Conservation (phyloP, 2,888 invertebrate species). For the Callyntrura guangdongensis region DNA sequence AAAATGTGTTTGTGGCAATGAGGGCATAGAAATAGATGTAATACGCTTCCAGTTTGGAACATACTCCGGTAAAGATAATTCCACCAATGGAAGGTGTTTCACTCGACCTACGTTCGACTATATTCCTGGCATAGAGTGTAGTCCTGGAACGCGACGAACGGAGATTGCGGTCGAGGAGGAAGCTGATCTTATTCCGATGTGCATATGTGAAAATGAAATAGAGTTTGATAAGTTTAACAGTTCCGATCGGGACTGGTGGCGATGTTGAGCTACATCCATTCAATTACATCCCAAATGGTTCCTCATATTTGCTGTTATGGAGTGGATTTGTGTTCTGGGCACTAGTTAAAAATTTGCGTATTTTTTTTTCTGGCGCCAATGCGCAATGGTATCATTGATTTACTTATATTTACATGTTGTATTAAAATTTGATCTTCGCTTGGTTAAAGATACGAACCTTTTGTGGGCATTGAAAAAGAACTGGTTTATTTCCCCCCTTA, state of each 20-base stretch:
- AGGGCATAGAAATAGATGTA: background rate
- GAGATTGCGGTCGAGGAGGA: slow-evolving; percentile 15
- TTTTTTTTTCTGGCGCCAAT: too few species aligned
- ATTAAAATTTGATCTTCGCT: too few species aligned
- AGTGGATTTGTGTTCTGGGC: too few species aligned
- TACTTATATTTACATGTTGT: too few species aligned
- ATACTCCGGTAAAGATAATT: background rate
- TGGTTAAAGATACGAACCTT: too few species aligned
- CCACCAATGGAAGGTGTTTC: slow-evolving; percentile 30
- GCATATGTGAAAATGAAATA: background rate
- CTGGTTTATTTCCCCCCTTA: too few species aligned
- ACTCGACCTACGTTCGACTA: slow-evolving; percentile 52
- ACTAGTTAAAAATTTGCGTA: too few species aligned
- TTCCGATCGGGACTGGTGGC: background rate
- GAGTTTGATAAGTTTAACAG: background rate
- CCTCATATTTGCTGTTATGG: too few species aligned
- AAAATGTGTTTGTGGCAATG: slow-evolving; percentile 38
- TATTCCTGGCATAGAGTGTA: slow-evolving; percentile 46
- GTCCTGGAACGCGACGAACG: background rate
- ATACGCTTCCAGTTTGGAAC: slow-evolving; percentile 66
- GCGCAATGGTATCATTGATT: too few species aligned
- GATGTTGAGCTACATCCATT: background rate
- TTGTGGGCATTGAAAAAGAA: too few species aligned
- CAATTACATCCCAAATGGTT: too few species aligned
- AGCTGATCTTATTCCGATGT: background rate